These are phyloP conservation scores for Vespertilio murinus DNA, from an alignment of 2,797 vertebrate species.

Conservation along the genomic window DNA sequence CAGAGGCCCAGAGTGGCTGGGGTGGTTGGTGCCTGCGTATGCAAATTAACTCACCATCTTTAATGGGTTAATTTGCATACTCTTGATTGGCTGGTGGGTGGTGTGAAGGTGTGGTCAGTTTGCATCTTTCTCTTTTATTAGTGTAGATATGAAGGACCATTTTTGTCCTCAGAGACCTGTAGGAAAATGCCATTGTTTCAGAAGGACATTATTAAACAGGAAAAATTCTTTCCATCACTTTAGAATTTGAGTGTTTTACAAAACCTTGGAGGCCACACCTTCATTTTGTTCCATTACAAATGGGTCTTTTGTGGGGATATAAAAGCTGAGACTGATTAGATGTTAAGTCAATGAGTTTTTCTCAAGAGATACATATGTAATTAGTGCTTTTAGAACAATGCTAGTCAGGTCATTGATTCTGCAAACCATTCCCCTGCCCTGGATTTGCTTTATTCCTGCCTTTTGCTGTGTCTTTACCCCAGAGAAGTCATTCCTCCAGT, in stretches of 20 bases:
- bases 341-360: not conserved
- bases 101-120: too few relatives aligned
- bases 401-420: not conserved
- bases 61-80: too few relatives aligned
- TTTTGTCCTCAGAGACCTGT: not conserved
- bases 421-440: not conserved
- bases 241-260: conserved; percentile 20
- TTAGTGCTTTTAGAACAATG: not conserved
- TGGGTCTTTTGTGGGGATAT: not conserved
- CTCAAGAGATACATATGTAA: not conserved
- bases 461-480: not conserved
- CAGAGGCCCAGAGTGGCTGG: too few relatives aligned
- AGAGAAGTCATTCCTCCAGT: not conserved
- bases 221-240: not conserved
- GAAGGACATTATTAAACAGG: not conserved
- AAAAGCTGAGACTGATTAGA: not conserved
- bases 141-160: not conserved
- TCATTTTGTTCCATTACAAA: not conserved
- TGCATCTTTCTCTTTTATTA: too few relatives aligned
- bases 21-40: too few relatives aligned
- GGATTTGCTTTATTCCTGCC: not conserved
- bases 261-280: not conserved
- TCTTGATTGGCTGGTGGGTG: too few relatives aligned
- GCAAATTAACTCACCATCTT: too few relatives aligned
- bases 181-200: conserved; percentile 26